These are phyloP conservation scores for Cepphus grylle DNA, from an alignment of 2,113 vertebrate genomes.

Conservation along the genomic window DNA sequence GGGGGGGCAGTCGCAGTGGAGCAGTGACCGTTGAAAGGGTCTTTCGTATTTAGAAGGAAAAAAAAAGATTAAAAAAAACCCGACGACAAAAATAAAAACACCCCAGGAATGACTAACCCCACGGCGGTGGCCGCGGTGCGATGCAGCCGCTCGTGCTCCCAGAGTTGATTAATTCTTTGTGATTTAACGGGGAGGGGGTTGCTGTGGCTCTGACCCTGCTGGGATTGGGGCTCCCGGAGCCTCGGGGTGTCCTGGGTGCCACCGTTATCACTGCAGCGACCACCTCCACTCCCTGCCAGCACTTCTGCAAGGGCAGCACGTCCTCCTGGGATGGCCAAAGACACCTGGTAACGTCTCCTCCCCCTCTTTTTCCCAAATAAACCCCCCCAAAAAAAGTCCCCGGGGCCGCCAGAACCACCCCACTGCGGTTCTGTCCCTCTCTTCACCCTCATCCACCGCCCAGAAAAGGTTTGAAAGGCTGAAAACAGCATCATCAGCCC, in stretches of 20 bases:
- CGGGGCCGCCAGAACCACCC: background rate
- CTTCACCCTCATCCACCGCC: background rate
- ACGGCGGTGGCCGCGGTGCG: background rate
- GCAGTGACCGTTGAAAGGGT: background rate
- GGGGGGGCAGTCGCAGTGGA: background rate
- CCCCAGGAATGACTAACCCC: background rate
- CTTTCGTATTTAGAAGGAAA: background rate
- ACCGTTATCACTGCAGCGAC: rapidly evolving
- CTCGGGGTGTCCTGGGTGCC: background rate
- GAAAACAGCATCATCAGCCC: slow-evolving; percentile 25
- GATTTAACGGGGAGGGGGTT: background rate
- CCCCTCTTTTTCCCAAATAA: background rate
- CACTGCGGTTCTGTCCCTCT: background rate
- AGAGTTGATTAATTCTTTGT: background rate
- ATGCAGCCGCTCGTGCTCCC: background rate
- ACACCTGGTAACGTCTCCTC: rapidly evolving
- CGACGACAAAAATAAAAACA: background rate
- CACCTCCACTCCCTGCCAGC: background rate
- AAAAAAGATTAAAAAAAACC: background rate
- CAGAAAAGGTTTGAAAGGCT: slow-evolving; percentile 36
- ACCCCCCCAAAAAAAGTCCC: background rate
- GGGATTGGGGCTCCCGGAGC: background rate
- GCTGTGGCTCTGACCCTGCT: background rate
- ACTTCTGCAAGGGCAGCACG: background rate
- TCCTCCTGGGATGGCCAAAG: rapidly evolving